phyloP scores from a whole-genome alignment of 2,797 vertebrate genomes.

The Bucorvus abyssinicus region DNA sequence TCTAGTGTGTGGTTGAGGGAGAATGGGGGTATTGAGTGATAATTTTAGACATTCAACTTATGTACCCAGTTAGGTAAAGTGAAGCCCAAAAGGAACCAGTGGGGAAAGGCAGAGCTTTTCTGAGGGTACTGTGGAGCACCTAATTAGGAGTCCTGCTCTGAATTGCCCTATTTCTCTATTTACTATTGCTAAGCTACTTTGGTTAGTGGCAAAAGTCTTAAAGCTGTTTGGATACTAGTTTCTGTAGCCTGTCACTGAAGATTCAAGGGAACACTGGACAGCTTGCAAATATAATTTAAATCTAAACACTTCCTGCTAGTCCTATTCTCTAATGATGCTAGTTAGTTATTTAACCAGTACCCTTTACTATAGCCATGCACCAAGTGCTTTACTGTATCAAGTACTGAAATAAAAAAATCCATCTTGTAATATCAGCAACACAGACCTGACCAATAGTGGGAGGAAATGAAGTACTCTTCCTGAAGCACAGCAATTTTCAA shows the following conservation, averaged over 20 bases:
- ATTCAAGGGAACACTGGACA: neutral
- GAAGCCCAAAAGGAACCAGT: neutral
- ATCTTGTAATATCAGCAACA: neutral
- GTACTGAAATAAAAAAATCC: neutral
- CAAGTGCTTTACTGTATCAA: neutral
- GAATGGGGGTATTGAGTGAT: neutral
- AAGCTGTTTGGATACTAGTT: neutral
- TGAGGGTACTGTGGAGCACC: neutral
- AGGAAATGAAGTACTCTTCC: conserved; percentile 8
- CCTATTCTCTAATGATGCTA: neutral
- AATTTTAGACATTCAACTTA: neutral
- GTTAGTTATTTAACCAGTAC: neutral
- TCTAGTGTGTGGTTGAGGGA: neutral
- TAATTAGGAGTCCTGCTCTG: neutral
- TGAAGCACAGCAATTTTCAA: neutral
- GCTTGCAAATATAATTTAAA: neutral
- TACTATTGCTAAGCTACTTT: neutral
- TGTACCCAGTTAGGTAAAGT: neutral
- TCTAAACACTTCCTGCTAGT: neutral
- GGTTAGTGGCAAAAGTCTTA: neutral
- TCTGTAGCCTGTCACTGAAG: neutral
- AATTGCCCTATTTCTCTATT: neutral
- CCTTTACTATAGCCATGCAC: neutral
- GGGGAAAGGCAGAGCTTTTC: neutral
- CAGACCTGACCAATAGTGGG: neutral